Base-by-base conservation (phyloP, 2,797 vertebrate genomes). In the Poecilia gillii region DNA sequence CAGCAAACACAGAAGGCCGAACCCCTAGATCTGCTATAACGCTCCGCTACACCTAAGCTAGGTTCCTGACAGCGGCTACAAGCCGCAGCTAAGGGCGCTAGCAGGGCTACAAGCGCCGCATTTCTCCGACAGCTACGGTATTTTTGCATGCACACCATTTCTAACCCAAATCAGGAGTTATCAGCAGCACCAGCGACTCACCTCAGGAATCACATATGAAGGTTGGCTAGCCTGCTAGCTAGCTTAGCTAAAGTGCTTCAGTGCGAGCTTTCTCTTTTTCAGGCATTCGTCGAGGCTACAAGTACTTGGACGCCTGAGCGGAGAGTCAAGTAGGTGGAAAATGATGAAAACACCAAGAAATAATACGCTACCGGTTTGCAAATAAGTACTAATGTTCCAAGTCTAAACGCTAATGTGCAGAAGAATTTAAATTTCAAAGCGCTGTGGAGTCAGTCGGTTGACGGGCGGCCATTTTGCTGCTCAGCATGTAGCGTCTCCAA, bases 191-290 rank as follows among this genome's bases (percentile, higher is more conserved):
- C 25, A n/a, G 25, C 1, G 47, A 98, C 98, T 98, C 95, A 99
- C 98, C 98, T 97, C 96, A 86, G 94, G 94, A 95, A 96, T 96
- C 94, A 95, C 95, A 96, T 95, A 94, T 93, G 93, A 95, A 94
- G 97, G 92, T 84, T 72, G 77, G 93, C 94, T 93, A 94, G 94
- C 94, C 87, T 72, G 91, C 53, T 57, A 74, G 89, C 94, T 94
- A 94, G 93, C 93, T 91, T 90, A 87, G 96, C 95, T 99, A 99
- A 99, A 99, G 98, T 99, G 98, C 98, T 98, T 97, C 96, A 98
- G 98, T 99, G 98, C 98, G 97, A 97, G 96, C 90, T 90, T 89
- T 91, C 80, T 80, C 95, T 96, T 96, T 94, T 97, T 97, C 97
- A 98, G 98, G 97, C 98, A 98, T 98, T 97, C 96, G 97, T 97